Evolutionary conservation across 2,797 vertebrate genomes (phyloP), one percentile per base, ranked within the genome.

Genomic region (Chiroxiphia lanceolata): DNA sequence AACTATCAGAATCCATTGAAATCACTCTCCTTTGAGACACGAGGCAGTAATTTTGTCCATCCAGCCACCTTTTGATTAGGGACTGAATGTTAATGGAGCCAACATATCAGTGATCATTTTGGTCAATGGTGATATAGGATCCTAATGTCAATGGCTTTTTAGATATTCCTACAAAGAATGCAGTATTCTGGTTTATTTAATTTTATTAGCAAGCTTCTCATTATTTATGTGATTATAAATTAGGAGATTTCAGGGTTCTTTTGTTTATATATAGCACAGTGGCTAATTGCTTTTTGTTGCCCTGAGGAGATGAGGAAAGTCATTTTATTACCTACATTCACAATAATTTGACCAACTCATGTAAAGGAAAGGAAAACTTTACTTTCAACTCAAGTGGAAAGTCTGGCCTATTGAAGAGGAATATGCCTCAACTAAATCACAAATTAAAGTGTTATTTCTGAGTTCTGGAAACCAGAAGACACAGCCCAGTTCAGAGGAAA

Each of bases 241-340:
- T 53, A 83, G 48, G 31, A n/a, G 48, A 72, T 75, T 80, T 92
- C 44, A 45, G 4, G 1, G 33, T 63, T 90, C 82, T 86, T 89
- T 91, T 96, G 47, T 94, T 96, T 79, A 83, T 82, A 76, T 84
- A 48, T 65, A 94, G 65, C 48, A 81, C 26, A 84, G 51, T 67
- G 38, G n/a, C 42, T 93, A 91, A 90, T 90, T 94, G 44, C 42
- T 91, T 94, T 93, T 63, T 81, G 57, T 69, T 92, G 74, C 76
- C 76, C 63, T 53, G 61, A 92, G 76, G 72, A 89, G 29, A 87
- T 31, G 15, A 83, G 6, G 22, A 78, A 89, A 93, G 50, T 83
- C 0, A 68, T 67, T 33, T 92, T 87, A 74, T 81, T 80, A 71
- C 34, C 56, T 75, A 45, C 40, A n/a, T 75, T 72, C 61, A 57